Evolutionary conservation across 2,797 vertebrate species (phyloP), one percentile per base, ranked within the genome.

Genomic region (Labeo calbasu): DNA sequence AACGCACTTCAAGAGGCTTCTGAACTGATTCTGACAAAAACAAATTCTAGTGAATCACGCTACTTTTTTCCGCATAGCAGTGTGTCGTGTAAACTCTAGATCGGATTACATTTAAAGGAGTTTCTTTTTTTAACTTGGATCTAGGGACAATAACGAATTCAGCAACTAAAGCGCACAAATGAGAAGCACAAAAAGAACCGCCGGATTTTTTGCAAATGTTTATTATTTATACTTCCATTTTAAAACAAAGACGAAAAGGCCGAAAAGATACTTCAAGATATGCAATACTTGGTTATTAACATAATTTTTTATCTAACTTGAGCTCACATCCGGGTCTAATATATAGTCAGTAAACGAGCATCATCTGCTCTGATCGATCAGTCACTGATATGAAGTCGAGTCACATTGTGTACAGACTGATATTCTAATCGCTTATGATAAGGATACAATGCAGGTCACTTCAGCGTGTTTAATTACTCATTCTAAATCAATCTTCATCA

Each of bases 341-440:
- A 12, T 40, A 40, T 17, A 12, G 21, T 43, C 21, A 10, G 28
- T 55, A 9, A 78, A 78, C 4, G 14, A 32, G 1, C 61, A 9
- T 65, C 25, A 28, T 11, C 48, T 69, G 43, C 63, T 53, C 28
- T 50, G 28, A 57, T 75, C 13, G 43, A 77, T 65, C 61, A 4
- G 15, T 68, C 71, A 76, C 36, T 82, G 71, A 82, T 66, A 53
- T 72, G 79, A 59, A 36, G 55, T 50, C 40, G 40, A 68, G 14
- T 7, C 36, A 40, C 43, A 65, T 17, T 72, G 69, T 79, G 66
- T 63, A 46, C 9, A 40, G 46, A 11, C 13, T 11, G 71, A 36
- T 66, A 48, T 40, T 81, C 78, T 48, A 53, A 70, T 85, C 63
- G 46, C 46, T 82, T 61, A 46, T 69, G 79, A 82, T 85, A 77